Percentiles rank a stretch among this genome's conserved stretches.
Evolutionary conservation across 2,888 invertebrate genomes (phyloP).

Genomic region (Acleris literana): DNA sequence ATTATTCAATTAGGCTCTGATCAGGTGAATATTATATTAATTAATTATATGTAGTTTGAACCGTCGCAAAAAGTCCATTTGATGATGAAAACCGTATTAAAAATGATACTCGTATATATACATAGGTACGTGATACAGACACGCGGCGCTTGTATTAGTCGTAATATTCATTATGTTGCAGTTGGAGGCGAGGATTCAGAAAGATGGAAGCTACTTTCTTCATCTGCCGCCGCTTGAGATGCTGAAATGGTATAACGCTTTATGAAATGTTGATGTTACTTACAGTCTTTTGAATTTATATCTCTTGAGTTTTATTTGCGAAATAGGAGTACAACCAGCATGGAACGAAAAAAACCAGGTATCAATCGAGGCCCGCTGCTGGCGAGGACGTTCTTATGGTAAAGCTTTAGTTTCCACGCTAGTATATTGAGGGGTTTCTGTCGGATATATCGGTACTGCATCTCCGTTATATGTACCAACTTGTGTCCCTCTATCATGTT

Average conservation of each 20-base stretch:
- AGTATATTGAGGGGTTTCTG: constrained; percentile 63
- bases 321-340: constrained; percentile 2
- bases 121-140: no score
- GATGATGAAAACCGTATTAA: no score
- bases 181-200: constrained; percentile 61
- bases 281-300: not conserved
- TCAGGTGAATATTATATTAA: no score
- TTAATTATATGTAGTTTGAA: no score
- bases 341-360: constrained; percentile 8
- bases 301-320: not conserved
- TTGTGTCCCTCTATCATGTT: constrained; percentile 57
- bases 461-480: constrained; percentile 58
- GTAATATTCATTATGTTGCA: constrained; percentile 47
- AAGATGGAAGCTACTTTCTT: constrained; percentile 63
- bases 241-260: constrained; percentile 51
- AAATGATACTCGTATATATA: no score
- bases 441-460: constrained; percentile 58
- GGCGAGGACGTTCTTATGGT: constrained; percentile 43
- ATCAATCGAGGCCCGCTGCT: constrained; percentile 33
- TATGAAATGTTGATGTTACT: constrained; percentile 20
- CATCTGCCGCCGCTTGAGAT: constrained; percentile 61
- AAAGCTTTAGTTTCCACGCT: constrained; percentile 56
- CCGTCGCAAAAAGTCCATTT: no score
- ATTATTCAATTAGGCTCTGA: no score
- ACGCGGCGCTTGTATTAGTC: not conserved